Conservation (phyloP, 2,888 invertebrate species). For the Andricus quercusramuli region DNA sequence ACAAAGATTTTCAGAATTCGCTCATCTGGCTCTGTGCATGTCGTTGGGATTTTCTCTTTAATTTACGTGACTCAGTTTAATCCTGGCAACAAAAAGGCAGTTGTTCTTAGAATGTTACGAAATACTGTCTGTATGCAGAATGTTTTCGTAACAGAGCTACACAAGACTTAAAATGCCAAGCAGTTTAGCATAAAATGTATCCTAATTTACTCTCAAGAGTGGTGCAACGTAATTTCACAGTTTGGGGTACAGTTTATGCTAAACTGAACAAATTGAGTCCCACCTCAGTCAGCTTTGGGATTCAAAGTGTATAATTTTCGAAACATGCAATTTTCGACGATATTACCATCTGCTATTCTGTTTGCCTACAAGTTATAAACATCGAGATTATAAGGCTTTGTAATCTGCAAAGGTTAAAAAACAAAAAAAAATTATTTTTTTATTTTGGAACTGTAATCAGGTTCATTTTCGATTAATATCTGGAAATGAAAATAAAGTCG, state of each 20-base stretch:
- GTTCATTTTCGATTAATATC: too few species aligned
- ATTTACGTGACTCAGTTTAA: conserved; percentile 7
- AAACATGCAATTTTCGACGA: conserved; percentile 7
- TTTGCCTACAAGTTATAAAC: background rate
- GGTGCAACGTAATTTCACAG: conserved; percentile 5
- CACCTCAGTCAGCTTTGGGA: conserved; percentile 4
- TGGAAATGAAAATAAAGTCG: too few species aligned
- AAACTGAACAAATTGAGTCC: conserved; percentile 5
- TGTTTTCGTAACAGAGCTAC: background rate
- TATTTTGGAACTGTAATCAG: too few species aligned
- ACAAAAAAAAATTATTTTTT: too few species aligned
- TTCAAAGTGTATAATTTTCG: background rate
- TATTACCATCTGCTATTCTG: background rate
- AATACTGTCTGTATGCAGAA: background rate
- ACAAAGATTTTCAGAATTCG: background rate
- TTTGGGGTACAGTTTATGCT: conserved; percentile 22
- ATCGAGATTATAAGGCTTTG: too few species aligned
- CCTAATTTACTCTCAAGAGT: background rate
- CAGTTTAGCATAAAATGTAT: conserved; percentile 21
- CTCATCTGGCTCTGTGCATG: background rate
- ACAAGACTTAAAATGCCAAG: conserved; percentile 17
- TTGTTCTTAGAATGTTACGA: background rate
- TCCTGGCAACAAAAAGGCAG: conserved; percentile 6
- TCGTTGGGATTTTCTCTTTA: conserved; percentile 14
- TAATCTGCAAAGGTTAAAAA: too few species aligned